Base-by-base conservation (phyloP, 2,888 invertebrate species). In the Deilephila porcellus region DNA sequence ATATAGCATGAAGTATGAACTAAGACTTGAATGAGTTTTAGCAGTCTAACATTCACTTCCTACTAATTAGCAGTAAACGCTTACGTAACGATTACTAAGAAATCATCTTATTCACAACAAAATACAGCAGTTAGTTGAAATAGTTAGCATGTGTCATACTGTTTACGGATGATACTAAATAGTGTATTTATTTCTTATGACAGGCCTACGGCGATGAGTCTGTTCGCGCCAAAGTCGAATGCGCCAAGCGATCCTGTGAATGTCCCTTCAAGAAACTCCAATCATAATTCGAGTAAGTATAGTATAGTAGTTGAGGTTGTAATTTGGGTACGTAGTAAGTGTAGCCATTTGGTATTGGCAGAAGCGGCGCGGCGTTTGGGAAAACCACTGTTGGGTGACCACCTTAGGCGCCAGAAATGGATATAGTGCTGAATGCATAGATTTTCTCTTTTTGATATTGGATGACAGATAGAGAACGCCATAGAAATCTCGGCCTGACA, bases 231-330 rank as follows among this genome's bases (percentile, higher is more conserved):
- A 75, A 96, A 96, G 14, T 95, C 96, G 3, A 95, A 95, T 3
- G 87, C 95, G 0, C 93, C 96, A 1, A 96, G 96, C 76, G 95
- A 96, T 2, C 96, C 97, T 6, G 94, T 97, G 25, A 95, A 96
- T 79, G 96, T 97, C 62, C 96, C 97, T 0, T 77, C 86, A 19
- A 83, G 90, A 83, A 84, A 88, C 81, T 82, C 88, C 11, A 89
- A 89, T 75, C 86, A 89, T 72, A 87, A 76, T 56, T 82, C 87
- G 25, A 88, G 93, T 93, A 82, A 86, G 91, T 87, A 45, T 45
- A 45, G 91, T 87, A 45, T 14, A 14, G 11, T 45, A 45, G 14
- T 45, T 11, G 45, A 45, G 11, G 11, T 45, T 45, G 37, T 11
- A 37, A 8, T 37, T 3, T 32, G 32, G 1, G 14, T 45, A 45